Percentiles rank a stretch among this genome's conserved stretches.
Evolutionary conservation across 2,113 vertebrate species (phyloP).

Genomic region (Microcebus griseorufus): DNA sequence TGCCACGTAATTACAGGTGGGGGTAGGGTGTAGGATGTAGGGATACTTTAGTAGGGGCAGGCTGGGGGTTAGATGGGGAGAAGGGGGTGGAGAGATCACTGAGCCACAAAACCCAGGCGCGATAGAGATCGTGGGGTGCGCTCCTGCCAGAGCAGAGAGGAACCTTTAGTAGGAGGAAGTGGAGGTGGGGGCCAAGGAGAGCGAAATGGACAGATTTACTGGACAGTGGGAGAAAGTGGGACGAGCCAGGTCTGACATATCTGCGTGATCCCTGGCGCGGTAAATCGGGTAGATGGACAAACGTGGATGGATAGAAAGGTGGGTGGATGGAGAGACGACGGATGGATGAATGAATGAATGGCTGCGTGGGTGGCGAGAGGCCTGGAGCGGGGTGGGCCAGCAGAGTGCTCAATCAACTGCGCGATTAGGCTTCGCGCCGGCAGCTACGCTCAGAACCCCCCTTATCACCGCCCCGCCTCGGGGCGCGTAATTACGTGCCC

Average conservation of each 20-base stretch:
- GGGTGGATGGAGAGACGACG: background rate
- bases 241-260: background rate
- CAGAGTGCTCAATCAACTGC: background rate
- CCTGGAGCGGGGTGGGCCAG: slow-evolving; percentile 18
- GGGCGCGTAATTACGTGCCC: background rate
- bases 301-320: slow-evolving; percentile 4
- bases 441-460: background rate
- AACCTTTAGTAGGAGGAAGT: background rate
- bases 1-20: background rate
- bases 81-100: background rate
- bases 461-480: background rate
- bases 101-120: background rate
- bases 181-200: background rate
- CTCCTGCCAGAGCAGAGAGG: background rate
- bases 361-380: slow-evolving; percentile 23
- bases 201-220: background rate
- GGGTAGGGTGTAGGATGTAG: background rate
- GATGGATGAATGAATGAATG: background rate
- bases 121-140: background rate
- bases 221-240: background rate
- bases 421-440: background rate
- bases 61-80: background rate
- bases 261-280: background rate
- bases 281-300: background rate
- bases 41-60: background rate